phyloP scores from a whole-genome alignment of 2,888 invertebrate species.

The Thymelicus acteon region DNA sequence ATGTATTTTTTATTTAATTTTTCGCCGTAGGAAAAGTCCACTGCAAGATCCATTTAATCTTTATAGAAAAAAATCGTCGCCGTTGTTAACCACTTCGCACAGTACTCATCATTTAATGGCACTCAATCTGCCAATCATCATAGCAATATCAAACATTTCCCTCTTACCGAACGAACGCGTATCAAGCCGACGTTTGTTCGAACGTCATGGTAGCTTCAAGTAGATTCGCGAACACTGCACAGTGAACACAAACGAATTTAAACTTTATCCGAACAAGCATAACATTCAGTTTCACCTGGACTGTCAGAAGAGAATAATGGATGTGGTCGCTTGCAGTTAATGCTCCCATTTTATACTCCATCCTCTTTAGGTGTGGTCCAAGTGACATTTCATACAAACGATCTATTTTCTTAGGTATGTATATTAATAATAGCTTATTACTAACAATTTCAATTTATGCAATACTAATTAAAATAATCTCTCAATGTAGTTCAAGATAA shows the following conservation, averaged over 20 bases:
- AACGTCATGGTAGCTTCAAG: slow-evolving; percentile 18
- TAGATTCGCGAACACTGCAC: slow-evolving; percentile 2
- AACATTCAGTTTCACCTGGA: slow-evolving; percentile 28
- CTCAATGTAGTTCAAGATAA: not conserved
- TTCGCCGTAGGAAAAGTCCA: not conserved
- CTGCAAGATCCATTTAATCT: not conserved
- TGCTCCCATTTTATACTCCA: slow-evolving; percentile 27
- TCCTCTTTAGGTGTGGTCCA: slow-evolving; percentile 31
- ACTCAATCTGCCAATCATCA: slow-evolving; percentile 23
- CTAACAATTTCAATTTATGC: no score
- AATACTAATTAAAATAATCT: no score
- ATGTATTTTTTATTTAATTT: no score
- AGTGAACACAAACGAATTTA: not conserved
- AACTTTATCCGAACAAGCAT: not conserved
- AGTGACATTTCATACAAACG: not conserved
- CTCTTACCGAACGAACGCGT: slow-evolving; percentile 20
- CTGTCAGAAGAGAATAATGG: slow-evolving; percentile 7
- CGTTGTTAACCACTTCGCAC: not conserved
- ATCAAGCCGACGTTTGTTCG: slow-evolving; percentile 2
- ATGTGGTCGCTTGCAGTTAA: slow-evolving; percentile 35
- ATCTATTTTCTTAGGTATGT: no score
- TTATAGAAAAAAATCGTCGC: slow-evolving; percentile 11
- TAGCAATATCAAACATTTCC: slow-evolving; percentile 27
- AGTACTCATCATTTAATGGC: slow-evolving; percentile 21
- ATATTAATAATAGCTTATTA: no score